phyloP scores from a whole-genome alignment of 2,797 vertebrate species.

The Dipus sagitta region DNA sequence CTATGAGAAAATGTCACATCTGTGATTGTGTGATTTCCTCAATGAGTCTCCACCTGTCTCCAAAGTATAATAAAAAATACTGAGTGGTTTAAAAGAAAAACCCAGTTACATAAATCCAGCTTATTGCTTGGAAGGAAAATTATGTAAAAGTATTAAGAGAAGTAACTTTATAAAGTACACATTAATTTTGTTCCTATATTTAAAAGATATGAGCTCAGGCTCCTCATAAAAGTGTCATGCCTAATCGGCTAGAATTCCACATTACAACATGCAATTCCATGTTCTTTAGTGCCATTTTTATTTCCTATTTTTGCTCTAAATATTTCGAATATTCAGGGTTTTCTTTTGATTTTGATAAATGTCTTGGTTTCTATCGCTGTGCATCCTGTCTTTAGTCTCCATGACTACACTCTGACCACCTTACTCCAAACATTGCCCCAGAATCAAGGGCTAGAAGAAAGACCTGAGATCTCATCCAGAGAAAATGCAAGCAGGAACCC shows the following conservation, averaged over 20 bases:
- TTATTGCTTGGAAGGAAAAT: conserved; percentile 60
- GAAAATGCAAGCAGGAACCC: neutral
- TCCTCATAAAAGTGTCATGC: neutral
- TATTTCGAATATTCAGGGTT: neutral
- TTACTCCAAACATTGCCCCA: neutral
- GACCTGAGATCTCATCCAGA: neutral
- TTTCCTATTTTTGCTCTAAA: neutral
- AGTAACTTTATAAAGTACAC: conserved; percentile 58
- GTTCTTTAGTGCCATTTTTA: neutral
- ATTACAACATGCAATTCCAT: neutral
- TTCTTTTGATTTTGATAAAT: neutral
- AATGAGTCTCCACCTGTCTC: neutral
- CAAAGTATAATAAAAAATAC: conserved; percentile 44
- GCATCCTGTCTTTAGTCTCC: neutral
- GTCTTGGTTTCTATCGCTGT: conserved; percentile 11
- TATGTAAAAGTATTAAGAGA: conserved; percentile 67
- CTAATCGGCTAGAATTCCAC: conserved; percentile 44
- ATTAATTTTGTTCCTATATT: conserved; percentile 63
- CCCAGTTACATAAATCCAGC: conserved; percentile 42
- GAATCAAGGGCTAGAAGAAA: neutral
- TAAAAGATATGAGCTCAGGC: conserved; percentile 52
- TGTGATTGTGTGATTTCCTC: conserved; percentile 1
- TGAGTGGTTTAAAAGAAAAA: conserved; percentile 57
- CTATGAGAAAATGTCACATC: conserved; percentile 34
- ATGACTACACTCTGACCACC: neutral